Base-by-base conservation (phyloP, 2,888 invertebrate species). In the Oscheius sp. region DNA sequence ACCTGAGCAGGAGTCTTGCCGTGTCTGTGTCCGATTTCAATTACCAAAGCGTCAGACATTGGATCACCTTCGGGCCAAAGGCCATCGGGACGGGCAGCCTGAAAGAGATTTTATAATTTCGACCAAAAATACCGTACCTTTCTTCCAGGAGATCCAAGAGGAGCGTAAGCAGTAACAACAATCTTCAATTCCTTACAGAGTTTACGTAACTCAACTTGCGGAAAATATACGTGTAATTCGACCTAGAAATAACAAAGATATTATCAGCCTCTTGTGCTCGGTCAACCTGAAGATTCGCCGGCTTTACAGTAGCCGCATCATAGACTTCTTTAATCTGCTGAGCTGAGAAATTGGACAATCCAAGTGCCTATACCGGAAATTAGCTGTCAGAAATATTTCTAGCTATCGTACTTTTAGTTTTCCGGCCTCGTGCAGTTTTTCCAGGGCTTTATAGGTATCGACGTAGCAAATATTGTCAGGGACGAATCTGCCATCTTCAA, bases 181-280 rank as follows among this genome's bases (percentile, higher is more conserved):
- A 95, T 93, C n/a, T 91, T 91, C 49, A 92, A 90, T 49, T 91
- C 89, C 69, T 91, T 91, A 81, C 93, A 93, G 46, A 91, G 92
- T 0, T 92, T 89, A 6, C 84, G 69, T 74, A 93, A 88, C 21
- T 91, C 90, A 25, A 91, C 88, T 89, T 94, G 93, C 89, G 94
- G 94, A 85, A 93, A 92, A 82, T 94, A 92, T 27, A 93, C 91
- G 86, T 95, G 94, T 35, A 93, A 90, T 88, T 95, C 95, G 71
- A 95, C 91, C 90, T 93, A 76, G 68, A 29, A 25, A 52, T 21
- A 35, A n/a, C 25, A 49, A 35, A 21, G 27, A n/a, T 29, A 9
- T 29, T 29, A 43, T 18, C 56, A 35, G 5, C 27, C 25, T 27
- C 13, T 58, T 58, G n/a, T 25, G 21, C 2, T 18, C n/a, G n/a